Evolutionary conservation across 2,113 vertebrate genomes (phyloP).

Genomic region (Prolemur simus): DNA sequence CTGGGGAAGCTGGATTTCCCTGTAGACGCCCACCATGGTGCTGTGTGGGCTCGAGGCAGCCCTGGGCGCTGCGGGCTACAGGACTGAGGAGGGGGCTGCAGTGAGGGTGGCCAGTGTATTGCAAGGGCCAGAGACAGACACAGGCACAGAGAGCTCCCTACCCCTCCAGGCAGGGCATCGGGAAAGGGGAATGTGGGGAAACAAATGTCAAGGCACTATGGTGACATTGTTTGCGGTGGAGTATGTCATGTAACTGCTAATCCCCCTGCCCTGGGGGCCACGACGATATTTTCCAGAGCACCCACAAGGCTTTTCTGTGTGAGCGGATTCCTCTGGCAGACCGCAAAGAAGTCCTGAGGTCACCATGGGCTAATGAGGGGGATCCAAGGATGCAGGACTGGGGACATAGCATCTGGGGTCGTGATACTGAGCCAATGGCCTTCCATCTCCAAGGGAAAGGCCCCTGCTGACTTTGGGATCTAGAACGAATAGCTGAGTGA

Average conservation of each 20-base stretch:
- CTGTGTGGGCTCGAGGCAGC: background rate
- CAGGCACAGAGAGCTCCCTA: background rate
- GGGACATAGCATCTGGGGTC: background rate
- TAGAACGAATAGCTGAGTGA: rapidly evolving
- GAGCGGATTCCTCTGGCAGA: background rate
- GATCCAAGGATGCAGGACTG: background rate
- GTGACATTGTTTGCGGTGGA: background rate
- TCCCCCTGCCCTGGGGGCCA: background rate
- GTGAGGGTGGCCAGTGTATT: rapidly evolving
- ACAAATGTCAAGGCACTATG: background rate
- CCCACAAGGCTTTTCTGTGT: background rate
- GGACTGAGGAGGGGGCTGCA: background rate
- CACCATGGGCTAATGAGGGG: background rate
- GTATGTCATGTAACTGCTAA: background rate
- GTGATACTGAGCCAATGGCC: too few species aligned
- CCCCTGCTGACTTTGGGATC: background rate
- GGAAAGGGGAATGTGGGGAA: background rate
- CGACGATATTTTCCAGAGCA: background rate
- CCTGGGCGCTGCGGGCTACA: background rate
- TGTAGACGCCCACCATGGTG: background rate
- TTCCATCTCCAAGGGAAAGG: background rate
- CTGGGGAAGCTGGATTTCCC: background rate
- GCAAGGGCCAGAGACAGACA: background rate
- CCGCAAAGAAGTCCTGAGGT: background rate
- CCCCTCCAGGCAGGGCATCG: background rate